Conservation (phyloP, 1,140 invertebrate species). For the Phocides pigmalion region DNA sequence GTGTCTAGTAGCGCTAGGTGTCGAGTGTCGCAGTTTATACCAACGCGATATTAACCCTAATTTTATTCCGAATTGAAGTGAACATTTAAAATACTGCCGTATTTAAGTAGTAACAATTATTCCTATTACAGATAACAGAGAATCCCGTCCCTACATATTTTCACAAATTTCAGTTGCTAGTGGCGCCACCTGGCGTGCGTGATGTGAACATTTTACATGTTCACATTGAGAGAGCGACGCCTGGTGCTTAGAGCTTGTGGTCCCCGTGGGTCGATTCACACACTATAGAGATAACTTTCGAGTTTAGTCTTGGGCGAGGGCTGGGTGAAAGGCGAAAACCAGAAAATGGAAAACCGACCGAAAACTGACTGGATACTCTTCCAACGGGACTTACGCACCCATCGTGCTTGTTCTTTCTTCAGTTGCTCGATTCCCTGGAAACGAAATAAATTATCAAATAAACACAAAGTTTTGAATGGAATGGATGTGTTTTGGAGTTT, state of each 20-base stretch:
- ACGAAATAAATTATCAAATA: neutral
- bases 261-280: conserved; percentile 75
- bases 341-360: conserved; percentile 95
- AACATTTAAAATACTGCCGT: no score
- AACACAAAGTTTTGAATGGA: no score
- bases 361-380: conserved; percentile 98
- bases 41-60: no score
- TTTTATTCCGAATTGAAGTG: no score
- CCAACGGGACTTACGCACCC: conserved; percentile 96
- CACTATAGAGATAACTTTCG: conserved; percentile 91
- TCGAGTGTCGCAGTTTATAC: no score
- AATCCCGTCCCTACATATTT: no score
- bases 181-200: neutral
- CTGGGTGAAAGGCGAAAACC: conserved; percentile 97
- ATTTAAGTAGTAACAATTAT: no score
- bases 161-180: neutral
- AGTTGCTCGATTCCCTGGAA: conserved; percentile 96
- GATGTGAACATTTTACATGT: neutral
- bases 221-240: neutral
- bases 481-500: no score
- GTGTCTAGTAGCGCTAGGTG: no score
- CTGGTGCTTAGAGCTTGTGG: neutral
- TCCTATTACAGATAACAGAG: no score
- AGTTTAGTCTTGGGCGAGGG: conserved; percentile 90
- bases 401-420: conserved; percentile 96